Percentiles rank a stretch among this genome's conserved stretches.
Conservation (phyloP, 2,888 invertebrate genomes). For the Drosophila fungiperda region DNA sequence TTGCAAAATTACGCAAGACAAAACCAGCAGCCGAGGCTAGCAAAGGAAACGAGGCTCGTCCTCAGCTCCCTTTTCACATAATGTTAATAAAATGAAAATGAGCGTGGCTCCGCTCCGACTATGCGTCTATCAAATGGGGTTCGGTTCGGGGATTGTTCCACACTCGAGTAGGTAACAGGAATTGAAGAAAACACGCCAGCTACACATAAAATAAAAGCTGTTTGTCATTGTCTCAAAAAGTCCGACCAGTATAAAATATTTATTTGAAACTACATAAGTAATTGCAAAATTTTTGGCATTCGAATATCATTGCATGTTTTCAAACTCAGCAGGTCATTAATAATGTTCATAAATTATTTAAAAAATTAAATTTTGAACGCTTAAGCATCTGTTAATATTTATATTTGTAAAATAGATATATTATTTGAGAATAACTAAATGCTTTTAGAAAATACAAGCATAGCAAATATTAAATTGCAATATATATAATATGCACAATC, state of each 20-base stretch:
- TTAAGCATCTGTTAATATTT: conserved; percentile 1
- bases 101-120: conserved; percentile 60
- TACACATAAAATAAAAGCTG: conserved; percentile 51
- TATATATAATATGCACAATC: neutral
- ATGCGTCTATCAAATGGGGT: neutral
- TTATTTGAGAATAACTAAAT: conserved; percentile 25
- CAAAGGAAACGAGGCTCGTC: conserved; percentile 1
- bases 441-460: conserved; percentile 1
- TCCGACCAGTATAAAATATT: neutral
- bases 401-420: conserved; percentile 20
- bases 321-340: conserved; percentile 10
- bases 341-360: conserved; percentile 27
- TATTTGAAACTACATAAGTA: conserved; percentile 5
- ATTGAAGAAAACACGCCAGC: conserved; percentile 58
- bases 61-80: conserved; percentile 14
- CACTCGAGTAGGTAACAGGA: conserved; percentile 13
- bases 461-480: neutral
- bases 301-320: neutral
- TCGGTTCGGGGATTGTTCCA: neutral
- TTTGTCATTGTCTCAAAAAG: conserved; percentile 20
- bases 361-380: conserved; percentile 16
- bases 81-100: conserved; percentile 66
- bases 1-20: conserved; percentile 73
- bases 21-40: conserved; percentile 10
- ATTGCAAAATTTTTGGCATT: conserved; percentile 15